Evolutionary conservation across 2,113 vertebrate species (phyloP).

Genomic region (Archocentrus centrarchus): DNA sequence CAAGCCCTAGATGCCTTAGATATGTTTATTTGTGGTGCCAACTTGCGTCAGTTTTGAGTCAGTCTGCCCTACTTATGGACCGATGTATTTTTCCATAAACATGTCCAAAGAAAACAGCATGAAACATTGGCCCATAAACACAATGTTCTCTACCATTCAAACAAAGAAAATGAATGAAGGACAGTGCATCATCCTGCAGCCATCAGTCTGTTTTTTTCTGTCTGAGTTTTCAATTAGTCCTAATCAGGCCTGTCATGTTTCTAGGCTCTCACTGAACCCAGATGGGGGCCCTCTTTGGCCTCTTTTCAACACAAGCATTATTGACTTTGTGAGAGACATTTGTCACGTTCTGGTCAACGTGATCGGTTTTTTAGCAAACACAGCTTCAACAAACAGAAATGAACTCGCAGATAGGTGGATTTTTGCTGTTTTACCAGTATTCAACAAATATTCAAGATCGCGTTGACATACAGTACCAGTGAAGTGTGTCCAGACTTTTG

Average conservation of each 20-base stretch:
- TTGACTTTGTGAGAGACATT: conserved; percentile 47
- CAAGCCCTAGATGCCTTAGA: conserved; percentile 32
- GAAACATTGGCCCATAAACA: background rate
- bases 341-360: conserved; percentile 14
- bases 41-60: background rate
- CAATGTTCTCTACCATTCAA: background rate
- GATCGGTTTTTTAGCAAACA: conserved; percentile 47
- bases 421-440: background rate
- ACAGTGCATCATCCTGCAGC: background rate
- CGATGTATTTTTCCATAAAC: background rate
- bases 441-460: background rate
- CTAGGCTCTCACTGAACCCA: conserved; percentile 33
- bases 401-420: background rate
- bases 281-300: conserved; percentile 15
- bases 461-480: background rate
- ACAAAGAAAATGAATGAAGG: background rate
- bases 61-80: background rate
- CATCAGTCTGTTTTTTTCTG: conserved; percentile 2
- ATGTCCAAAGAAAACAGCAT: background rate
- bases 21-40: conserved; percentile 35
- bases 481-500: no score
- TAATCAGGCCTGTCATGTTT: conserved; percentile 62
- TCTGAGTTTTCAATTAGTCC: conserved; percentile 50
- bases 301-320: conserved; percentile 38
- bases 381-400: conserved; percentile 26